phyloP scores from a whole-genome alignment of 2,797 vertebrate species.

The Alcedo quadribrachys region DNA sequence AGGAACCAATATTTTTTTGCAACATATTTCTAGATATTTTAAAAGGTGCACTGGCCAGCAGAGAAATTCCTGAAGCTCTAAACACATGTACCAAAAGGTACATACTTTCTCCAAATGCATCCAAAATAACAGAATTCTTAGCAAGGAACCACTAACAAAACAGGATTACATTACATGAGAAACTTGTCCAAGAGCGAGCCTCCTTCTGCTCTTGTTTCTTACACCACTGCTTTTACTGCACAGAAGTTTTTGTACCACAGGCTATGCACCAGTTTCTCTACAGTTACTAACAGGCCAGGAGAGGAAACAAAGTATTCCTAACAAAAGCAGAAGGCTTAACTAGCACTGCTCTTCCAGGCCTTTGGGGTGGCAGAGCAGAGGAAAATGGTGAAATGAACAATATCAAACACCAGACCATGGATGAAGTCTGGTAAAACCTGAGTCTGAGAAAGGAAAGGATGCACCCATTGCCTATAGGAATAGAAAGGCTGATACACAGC shows the following conservation, averaged over 20 bases:
- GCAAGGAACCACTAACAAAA: not conserved
- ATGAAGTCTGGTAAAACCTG: not conserved
- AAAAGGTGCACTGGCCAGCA: not conserved
- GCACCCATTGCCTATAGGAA: accelerated
- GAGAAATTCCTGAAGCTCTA: not conserved
- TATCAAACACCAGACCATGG: not conserved
- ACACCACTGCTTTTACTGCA: not conserved
- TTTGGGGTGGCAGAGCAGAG: not conserved
- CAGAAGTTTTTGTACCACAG: not conserved
- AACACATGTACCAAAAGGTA: not conserved
- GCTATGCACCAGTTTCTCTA: not conserved
- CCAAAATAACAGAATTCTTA: not conserved
- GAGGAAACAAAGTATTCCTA: not conserved
- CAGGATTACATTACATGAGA: not conserved
- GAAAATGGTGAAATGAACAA: not conserved
- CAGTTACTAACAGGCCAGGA: not conserved
- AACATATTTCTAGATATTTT: not conserved
- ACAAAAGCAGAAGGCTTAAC: not conserved
- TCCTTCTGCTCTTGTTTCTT: not conserved
- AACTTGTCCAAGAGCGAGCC: not conserved
- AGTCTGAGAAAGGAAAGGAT: not conserved
- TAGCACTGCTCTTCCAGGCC: not conserved
- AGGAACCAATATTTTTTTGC: not conserved
- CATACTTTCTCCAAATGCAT: not conserved
- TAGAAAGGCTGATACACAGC: not conserved